These are phyloP conservation scores for Brachypodius melanocephalos DNA, from an alignment of 2,113 vertebrate genomes.

Conservation along the genomic window DNA sequence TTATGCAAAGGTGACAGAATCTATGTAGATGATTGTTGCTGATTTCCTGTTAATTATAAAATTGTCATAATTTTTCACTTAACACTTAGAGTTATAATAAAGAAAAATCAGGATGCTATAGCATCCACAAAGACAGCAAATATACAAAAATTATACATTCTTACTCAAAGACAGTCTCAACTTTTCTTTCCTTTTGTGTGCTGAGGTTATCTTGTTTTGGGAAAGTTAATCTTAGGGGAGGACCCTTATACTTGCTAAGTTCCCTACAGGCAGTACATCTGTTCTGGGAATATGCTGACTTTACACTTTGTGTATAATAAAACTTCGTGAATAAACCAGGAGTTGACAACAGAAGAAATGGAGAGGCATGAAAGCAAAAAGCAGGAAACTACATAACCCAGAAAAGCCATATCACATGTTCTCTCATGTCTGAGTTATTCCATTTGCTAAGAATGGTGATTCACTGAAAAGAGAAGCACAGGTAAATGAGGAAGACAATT, in stretches of 20 bases:
- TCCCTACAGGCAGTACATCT: background rate
- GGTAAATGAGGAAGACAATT: background rate
- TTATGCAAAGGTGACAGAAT: background rate
- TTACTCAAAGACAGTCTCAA: background rate
- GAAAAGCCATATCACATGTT: background rate
- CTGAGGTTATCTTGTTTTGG: background rate
- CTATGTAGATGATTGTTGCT: background rate
- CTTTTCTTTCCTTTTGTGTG: background rate
- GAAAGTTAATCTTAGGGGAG: background rate
- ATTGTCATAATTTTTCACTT: background rate
- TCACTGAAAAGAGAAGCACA: background rate
- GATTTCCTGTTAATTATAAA: background rate
- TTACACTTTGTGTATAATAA: background rate
- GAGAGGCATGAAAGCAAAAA: background rate
- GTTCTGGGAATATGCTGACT: background rate
- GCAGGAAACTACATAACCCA: background rate
- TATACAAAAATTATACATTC: background rate
- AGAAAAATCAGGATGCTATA: background rate
- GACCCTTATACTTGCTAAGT: background rate
- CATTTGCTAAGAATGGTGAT: background rate
- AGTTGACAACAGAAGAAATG: background rate
- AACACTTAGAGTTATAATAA: background rate
- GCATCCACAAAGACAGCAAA: background rate
- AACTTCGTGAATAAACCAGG: background rate
- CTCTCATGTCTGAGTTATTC: background rate